A percentile compares a stretch with the other conserved stretches of the same genome.
Conservation (phyloP, 2,888 invertebrate species). For the Cephus sareptanus region DNA sequence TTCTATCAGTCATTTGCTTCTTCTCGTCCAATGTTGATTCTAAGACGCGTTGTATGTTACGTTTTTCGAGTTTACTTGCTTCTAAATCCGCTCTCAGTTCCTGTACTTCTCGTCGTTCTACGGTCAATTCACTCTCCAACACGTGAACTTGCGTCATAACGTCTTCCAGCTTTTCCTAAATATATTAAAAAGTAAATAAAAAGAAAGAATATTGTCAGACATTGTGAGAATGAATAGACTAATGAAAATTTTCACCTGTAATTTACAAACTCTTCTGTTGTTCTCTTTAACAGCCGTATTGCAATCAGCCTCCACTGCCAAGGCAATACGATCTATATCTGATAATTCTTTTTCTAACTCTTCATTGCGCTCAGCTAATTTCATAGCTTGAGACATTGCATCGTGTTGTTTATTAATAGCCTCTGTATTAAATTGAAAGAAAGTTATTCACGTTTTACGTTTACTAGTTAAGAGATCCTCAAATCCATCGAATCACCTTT, state of each 20-base stretch:
- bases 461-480: background rate
- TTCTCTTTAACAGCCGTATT: constrained; percentile 76
- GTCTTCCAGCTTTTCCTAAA: constrained; percentile 67
- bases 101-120: constrained; percentile 65
- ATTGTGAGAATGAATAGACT: constrained; percentile 26
- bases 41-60: constrained; percentile 70
- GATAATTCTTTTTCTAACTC: constrained; percentile 77
- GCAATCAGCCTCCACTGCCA: constrained; percentile 82
- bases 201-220: constrained; percentile 23
- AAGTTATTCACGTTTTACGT: background rate
- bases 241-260: constrained; percentile 56
- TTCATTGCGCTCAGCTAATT: constrained; percentile 79
- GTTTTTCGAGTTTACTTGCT: constrained; percentile 69
- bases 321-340: constrained; percentile 79
- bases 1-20: constrained; percentile 68
- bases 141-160: constrained; percentile 66
- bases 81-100: constrained; percentile 67
- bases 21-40: constrained; percentile 71
- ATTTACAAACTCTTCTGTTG: constrained; percentile 66
- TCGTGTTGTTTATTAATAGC: constrained; percentile 79
- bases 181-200: constrained; percentile 30
- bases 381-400: constrained; percentile 81
- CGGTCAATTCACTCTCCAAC: constrained; percentile 66
- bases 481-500: constrained; percentile 58
- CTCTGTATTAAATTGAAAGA: constrained; percentile 53